Conservation (phyloP, 2,888 invertebrate genomes). For the Aphidoletes aphidimyza region DNA sequence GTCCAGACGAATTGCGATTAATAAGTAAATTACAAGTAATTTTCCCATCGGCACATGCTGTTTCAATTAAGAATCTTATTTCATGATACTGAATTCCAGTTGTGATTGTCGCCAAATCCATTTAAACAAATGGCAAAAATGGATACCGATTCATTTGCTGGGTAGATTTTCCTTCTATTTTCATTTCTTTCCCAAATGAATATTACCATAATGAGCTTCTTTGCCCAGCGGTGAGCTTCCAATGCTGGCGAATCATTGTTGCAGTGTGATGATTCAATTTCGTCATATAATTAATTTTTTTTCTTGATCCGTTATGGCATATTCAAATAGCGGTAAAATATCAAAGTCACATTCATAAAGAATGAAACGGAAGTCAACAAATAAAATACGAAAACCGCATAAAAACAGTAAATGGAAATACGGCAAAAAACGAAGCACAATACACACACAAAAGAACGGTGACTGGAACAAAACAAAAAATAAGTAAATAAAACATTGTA, state of each 20-base stretch:
- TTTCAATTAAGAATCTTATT: neutral
- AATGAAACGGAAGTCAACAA: conserved; percentile 36
- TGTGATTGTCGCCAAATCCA: neutral
- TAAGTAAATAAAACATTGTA: neutral
- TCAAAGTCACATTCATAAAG: neutral
- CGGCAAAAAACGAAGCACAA: conserved; percentile 15
- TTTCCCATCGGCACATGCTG: neutral
- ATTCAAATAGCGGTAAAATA: conserved; percentile 24
- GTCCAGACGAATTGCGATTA: conserved; percentile 32
- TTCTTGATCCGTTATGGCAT: neutral
- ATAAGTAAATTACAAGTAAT: conserved; percentile 22
- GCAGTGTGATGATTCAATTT: conserved; percentile 39
- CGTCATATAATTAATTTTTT: conserved; percentile 31
- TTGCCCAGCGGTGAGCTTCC: conserved; percentile 48
- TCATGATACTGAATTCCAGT: neutral
- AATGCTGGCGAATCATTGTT: conserved; percentile 23
- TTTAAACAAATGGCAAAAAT: neutral
- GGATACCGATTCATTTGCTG: neutral
- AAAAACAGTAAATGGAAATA: neutral
- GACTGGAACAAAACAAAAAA: neutral
- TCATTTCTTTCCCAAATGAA: neutral
- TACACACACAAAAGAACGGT: neutral
- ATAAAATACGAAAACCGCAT: neutral
- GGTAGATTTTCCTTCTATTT: neutral
- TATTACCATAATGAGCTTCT: conserved; percentile 14